Evolutionary conservation across 2,797 vertebrate genomes (phyloP), one percentile per base, ranked within the genome.

Genomic region (Acanthiza pusilla): DNA sequence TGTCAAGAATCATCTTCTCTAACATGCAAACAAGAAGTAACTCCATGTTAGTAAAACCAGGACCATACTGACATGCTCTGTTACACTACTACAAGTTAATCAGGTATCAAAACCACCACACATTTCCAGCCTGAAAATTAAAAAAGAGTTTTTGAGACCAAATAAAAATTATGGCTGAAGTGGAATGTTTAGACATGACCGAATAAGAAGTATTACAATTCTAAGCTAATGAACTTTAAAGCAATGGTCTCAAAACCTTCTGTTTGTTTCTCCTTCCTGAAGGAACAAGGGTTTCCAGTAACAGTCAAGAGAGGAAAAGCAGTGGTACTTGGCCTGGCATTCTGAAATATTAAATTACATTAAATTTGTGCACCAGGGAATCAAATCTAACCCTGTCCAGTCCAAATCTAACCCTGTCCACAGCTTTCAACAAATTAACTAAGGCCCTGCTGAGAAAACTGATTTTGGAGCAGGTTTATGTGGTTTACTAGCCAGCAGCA

Each of bases 21-120:
- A 53, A 92, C 97, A 97, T 97, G 97, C 97, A 95, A 40, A 63
- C 26, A 86, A 48, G 0, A 1, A 65, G 3, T 51, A 80, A 78
- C 57, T 57, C 76, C 42, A 22, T 1, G 30, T 93, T 77, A 84
- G 72, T 82, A 85, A 76, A 93, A 79, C 42, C 65, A 81, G 38
- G 50, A 19, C 45, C 62, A n/a, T 4, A 54, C 80, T 87, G 78
- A 80, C 71, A 72, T 89, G 94, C 91, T 79, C 27, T 47, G 38
- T 38, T 26, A 57, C n/a, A 50, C 66, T 30, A 23, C 25, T n/a
- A 22, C 14, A 11, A 63, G 55, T 74, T 77, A 85, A 16, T 65
- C 53, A 60, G 13, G 17, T 62, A 38, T 17, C 60, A 51, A 45
- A 29, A 86, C 22, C 36, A 86, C 17, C 47, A 94, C 53, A 73